These are phyloP conservation scores for Papilio aristodemus DNA, from an alignment of 1,140 invertebrate species.

Conservation along the genomic window DNA sequence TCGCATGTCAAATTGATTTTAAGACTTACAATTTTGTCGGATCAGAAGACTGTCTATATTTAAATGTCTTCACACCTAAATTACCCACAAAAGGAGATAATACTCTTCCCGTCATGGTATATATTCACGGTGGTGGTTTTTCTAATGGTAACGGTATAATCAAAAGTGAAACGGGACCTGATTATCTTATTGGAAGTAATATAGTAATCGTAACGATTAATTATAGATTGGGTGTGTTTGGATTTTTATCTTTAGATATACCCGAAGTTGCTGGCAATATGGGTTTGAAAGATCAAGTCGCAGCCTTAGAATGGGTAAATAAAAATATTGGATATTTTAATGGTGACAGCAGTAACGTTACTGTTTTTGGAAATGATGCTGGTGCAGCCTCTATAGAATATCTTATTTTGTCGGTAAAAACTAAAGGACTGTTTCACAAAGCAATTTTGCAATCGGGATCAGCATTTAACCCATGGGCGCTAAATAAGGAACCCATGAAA, in stretches of 20 bases:
- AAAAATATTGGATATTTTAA: slow-evolving; percentile 65
- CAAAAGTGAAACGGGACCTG: slow-evolving; percentile 59
- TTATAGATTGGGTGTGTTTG: slow-evolving; percentile 81
- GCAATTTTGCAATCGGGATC: slow-evolving; percentile 55
- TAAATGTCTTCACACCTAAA: slow-evolving; percentile 50
- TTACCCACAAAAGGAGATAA: background rate
- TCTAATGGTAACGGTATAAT: slow-evolving; percentile 76
- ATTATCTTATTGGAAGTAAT: slow-evolving; percentile 79
- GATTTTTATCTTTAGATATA: slow-evolving; percentile 72
- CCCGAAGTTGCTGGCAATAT: slow-evolving; percentile 76
- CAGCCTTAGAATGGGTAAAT: slow-evolving; percentile 66
- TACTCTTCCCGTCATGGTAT: slow-evolving; percentile 85
- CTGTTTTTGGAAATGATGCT: slow-evolving; percentile 77
- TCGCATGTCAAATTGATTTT: slow-evolving; percentile 38
- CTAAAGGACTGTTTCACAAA: slow-evolving; percentile 53
- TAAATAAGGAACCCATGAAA: slow-evolving; percentile 43
- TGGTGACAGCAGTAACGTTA: slow-evolving; percentile 68
- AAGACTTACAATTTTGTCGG: slow-evolving; percentile 35
- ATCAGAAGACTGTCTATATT: slow-evolving; percentile 59
- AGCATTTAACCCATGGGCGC: slow-evolving; percentile 55
- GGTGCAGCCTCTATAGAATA: slow-evolving; percentile 70
- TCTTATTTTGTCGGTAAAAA: slow-evolving; percentile 57
- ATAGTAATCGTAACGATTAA: slow-evolving; percentile 82
- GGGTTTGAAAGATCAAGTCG: slow-evolving; percentile 77
- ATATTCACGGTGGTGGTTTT: slow-evolving; percentile 87